Percentiles rank a stretch among this genome's conserved stretches.
Conservation (phyloP, 2,797 vertebrate species). For the Gorsachius magnificus region DNA sequence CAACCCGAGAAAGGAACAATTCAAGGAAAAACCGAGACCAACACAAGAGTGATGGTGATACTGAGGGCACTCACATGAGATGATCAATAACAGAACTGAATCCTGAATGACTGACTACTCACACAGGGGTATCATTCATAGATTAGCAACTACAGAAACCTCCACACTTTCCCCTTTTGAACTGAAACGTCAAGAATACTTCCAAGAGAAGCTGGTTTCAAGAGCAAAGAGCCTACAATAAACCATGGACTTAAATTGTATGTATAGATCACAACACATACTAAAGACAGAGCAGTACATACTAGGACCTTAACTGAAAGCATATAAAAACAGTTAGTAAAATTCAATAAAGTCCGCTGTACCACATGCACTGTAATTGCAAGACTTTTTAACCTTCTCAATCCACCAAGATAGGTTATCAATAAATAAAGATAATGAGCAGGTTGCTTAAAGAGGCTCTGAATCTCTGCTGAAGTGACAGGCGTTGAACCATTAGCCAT, state of each 20-base stretch:
- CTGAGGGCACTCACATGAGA: background rate
- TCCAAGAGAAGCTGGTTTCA: background rate
- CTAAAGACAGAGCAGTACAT: background rate
- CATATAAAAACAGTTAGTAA: background rate
- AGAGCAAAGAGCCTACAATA: background rate
- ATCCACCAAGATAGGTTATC: background rate
- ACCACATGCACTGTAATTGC: background rate
- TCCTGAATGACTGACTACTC: background rate
- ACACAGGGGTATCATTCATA: background rate
- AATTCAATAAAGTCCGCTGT: background rate
- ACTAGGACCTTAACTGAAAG: background rate
- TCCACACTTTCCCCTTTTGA: background rate
- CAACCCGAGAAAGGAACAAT: background rate
- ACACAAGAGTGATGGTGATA: background rate
- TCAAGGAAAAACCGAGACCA: background rate
- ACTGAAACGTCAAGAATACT: background rate
- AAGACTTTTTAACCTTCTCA: background rate
- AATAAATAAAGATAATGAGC: background rate
- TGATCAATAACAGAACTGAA: background rate
- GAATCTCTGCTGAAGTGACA: background rate
- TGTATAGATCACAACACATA: background rate
- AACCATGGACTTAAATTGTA: accelerated
- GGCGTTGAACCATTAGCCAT: background rate
- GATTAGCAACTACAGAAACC: background rate
- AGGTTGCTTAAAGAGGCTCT: background rate